A percentile compares a stretch with the other conserved stretches of the same genome.
phyloP scores from a whole-genome alignment of 2,797 vertebrate species.

The Argyrosomus regius region DNA sequence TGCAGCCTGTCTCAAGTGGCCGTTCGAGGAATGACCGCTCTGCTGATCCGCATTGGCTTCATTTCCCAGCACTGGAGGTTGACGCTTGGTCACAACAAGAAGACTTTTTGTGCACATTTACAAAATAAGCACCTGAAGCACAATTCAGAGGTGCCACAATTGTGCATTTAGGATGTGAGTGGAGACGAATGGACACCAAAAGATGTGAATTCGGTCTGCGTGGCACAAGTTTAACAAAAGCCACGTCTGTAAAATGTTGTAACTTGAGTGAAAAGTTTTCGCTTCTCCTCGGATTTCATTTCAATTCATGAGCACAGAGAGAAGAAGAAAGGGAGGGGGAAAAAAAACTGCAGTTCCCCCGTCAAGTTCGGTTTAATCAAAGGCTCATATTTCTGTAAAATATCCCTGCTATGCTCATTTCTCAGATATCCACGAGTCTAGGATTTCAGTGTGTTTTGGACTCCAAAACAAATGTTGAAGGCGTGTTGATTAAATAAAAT shows the following conservation, averaged over 20 bases:
- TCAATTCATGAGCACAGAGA: background rate
- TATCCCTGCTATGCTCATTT: background rate
- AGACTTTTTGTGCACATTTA: too few species aligned
- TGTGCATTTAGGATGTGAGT: too few species aligned
- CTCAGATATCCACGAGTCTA: background rate
- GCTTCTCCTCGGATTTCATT: background rate
- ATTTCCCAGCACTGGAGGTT: too few species aligned
- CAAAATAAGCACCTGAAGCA: background rate
- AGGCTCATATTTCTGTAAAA: background rate
- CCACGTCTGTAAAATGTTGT: background rate
- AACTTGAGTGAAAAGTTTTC: background rate
- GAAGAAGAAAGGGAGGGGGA: background rate
- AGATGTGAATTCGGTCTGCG: background rate
- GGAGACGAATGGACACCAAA: background rate
- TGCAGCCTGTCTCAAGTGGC: too few species aligned
- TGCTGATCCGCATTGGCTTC: too few species aligned
- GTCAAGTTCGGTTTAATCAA: background rate
- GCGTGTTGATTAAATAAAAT: conserved; percentile 32
- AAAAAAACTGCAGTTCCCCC: background rate
- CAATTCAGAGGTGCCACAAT: background rate
- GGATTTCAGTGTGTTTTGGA: conserved; percentile 24
- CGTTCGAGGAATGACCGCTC: too few species aligned
- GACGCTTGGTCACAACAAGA: too few species aligned
- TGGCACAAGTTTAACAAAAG: background rate
- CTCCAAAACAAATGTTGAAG: conserved; percentile 23